Evolutionary conservation across 2,888 invertebrate genomes (phyloP).

Genomic region (Osmoderma eremita): DNA sequence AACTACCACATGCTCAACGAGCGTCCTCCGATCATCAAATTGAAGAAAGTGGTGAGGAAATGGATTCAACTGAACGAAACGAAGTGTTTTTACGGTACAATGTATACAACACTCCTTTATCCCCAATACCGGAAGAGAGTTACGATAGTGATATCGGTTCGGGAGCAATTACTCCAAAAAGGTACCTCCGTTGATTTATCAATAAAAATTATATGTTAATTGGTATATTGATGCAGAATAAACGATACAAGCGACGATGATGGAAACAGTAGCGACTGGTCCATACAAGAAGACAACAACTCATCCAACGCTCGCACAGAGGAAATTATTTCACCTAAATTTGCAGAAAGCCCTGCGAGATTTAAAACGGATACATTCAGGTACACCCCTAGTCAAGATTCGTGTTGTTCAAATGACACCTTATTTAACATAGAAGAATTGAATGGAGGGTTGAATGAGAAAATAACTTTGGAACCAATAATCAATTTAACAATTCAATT

Average conservation of each 20-base stretch:
- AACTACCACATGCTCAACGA: constrained; percentile 73
- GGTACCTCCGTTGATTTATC: constrained; percentile 5
- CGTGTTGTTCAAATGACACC: constrained; percentile 74
- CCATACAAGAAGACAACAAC: constrained; percentile 53
- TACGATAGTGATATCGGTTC: constrained; percentile 41
- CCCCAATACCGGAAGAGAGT: constrained; percentile 72
- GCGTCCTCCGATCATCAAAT: constrained; percentile 55
- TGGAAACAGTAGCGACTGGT: constrained; percentile 59
- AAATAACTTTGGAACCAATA: constrained; percentile 5
- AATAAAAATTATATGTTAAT: neutral
- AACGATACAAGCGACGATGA: constrained; percentile 49
- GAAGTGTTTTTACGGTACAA: constrained; percentile 66
- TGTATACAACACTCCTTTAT: constrained; percentile 68
- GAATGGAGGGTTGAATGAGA: constrained; percentile 40
- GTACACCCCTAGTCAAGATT: constrained; percentile 71
- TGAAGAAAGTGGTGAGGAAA: constrained; percentile 61
- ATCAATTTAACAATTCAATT: constrained; percentile 20
- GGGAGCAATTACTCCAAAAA: constrained; percentile 36
- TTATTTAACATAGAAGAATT: constrained; percentile 72
- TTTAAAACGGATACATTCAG: constrained; percentile 39
- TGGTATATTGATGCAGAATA: constrained; percentile 19
- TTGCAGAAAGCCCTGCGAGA: constrained; percentile 63
- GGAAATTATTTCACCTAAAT: constrained; percentile 60
- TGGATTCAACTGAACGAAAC: constrained; percentile 59
- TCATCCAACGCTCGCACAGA: constrained; percentile 52